phyloP scores from a whole-genome alignment of 2,113 vertebrate species.

The Cottus gobio region DNA sequence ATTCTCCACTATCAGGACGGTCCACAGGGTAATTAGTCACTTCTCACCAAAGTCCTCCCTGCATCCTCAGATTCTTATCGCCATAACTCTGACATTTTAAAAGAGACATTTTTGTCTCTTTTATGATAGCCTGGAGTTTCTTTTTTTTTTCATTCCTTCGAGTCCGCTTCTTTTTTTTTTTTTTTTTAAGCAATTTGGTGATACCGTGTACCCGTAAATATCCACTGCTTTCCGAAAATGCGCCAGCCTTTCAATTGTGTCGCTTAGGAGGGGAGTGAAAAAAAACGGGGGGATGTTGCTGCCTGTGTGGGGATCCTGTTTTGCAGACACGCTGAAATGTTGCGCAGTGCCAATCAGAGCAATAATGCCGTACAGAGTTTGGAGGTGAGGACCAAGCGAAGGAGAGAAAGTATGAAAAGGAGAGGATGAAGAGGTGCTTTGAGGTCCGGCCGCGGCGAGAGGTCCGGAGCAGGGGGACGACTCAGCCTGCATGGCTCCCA shows the following conservation, averaged over 20 bases:
- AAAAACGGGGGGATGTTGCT: neutral
- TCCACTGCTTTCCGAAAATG: slow-evolving; percentile 21
- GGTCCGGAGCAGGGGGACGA: slow-evolving; percentile 23
- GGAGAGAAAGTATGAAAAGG: slow-evolving; percentile 34
- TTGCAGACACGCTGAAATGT: slow-evolving; percentile 45
- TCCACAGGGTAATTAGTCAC: slow-evolving; percentile 83
- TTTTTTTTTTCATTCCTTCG: slow-evolving; percentile 5
- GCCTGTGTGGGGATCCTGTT: slow-evolving; percentile 16
- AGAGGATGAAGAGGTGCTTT: slow-evolving; percentile 40
- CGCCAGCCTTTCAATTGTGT: slow-evolving; percentile 44
- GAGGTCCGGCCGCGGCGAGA: slow-evolving; percentile 38
- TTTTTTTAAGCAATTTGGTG: slow-evolving; percentile 38
- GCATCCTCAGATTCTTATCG: slow-evolving; percentile 77
- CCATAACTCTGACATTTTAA: slow-evolving; percentile 74
- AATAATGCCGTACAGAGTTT: slow-evolving; percentile 31
- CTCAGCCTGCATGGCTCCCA: too few relatives aligned
- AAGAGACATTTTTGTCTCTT: slow-evolving; percentile 69
- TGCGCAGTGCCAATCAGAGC: slow-evolving; percentile 47
- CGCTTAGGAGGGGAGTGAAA: neutral
- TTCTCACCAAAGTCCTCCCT: slow-evolving; percentile 79
- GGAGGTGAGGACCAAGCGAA: slow-evolving; percentile 27
- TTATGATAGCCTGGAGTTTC: slow-evolving; percentile 45
- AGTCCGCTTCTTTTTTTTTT: slow-evolving; percentile 37
- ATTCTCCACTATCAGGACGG: slow-evolving; percentile 82
- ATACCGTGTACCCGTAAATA: slow-evolving; percentile 31